phyloP scores from a whole-genome alignment of 2,888 invertebrate species.

The Torymus texanus region DNA sequence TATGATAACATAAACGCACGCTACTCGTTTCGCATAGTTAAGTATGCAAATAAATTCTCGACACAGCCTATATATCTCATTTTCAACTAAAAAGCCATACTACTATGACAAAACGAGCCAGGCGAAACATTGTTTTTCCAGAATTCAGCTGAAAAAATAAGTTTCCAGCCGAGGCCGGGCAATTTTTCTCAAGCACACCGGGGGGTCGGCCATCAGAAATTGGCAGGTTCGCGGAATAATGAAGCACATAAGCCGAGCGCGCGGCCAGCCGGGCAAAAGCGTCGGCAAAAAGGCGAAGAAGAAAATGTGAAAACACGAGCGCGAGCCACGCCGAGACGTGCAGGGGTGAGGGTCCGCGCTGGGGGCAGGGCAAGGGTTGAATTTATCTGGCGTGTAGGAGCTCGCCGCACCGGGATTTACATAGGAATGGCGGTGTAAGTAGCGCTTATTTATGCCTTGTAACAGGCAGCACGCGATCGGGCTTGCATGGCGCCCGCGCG shows the following conservation, averaged over 20 bases:
- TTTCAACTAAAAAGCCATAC: constrained; percentile 4
- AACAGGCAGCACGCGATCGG: constrained; percentile 65
- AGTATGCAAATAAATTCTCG: constrained; percentile 45
- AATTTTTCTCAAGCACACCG: too few species aligned
- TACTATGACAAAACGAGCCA: too few species aligned
- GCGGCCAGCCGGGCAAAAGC: too few species aligned
- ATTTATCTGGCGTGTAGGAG: constrained; percentile 60
- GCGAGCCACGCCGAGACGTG: background rate
- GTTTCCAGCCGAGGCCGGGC: too few species aligned
- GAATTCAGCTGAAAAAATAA: too few species aligned
- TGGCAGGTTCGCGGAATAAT: too few species aligned
- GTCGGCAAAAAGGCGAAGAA: too few species aligned
- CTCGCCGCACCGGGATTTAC: constrained; percentile 60
- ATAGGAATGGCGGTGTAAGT: constrained; percentile 68
- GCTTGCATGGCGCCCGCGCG: too few species aligned
- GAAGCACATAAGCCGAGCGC: too few species aligned
- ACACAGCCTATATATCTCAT: constrained; percentile 36
- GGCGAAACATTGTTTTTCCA: too few species aligned
- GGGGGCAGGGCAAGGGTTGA: constrained; percentile 38
- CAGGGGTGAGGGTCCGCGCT: background rate
- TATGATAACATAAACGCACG: constrained; percentile 40
- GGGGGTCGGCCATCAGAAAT: too few species aligned
- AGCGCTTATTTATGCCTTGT: constrained; percentile 68
- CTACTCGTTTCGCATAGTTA: constrained; percentile 31
- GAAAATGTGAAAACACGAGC: constrained; percentile 1